Evolutionary conservation across 2,797 vertebrate genomes (phyloP), one percentile per base, ranked within the genome.

Genomic region (Pithecia hirsuta): DNA sequence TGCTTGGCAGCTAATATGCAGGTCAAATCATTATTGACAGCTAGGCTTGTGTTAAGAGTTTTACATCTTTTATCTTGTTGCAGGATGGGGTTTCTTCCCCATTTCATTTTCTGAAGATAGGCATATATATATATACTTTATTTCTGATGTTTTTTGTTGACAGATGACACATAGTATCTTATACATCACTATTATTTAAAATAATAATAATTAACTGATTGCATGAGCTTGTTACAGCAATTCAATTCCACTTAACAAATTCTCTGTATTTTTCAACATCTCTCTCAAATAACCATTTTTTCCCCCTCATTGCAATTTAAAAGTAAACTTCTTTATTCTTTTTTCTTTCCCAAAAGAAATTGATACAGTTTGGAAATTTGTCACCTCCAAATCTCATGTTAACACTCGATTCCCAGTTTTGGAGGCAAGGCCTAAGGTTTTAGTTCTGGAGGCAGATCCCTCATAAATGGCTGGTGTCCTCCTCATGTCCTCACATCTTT

Each of bases 1-100:
- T 39, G n/a, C 41, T 55, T 67, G 30, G 28, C 52, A 94, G 46
- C 17, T 91, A 81, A 75, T 93, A 64, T 0, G 78, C 95, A 93
- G 41, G 61, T 87, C 79, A 93, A 82, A 33, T 13, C 10, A 36
- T 76, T 93, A 92, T 95, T 96, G 89, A 91, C 24, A 94, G 19
- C 5, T 33, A 28, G 14, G 5, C 48, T 91, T 82, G 11, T 82
- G 9, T 86, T 72, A 64, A 88, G 22, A 89, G 7, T 2, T 70
- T 96, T 52, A 22, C 0, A 17, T 8, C 7, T 61, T 83, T 91
- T 89, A 39, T 75, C 41, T 50, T 80, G 4, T 44, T 83, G 13
- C 2, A 88, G 52, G 5, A 55, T 70, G 50, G 5, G 67, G 4
- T 26, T 28, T 78, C n/a, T 20, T 87, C 22, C 13, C 7, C 22